Conservation (phyloP, 2,888 invertebrate genomes). For the Amblyjoppa fuscipennis region DNA sequence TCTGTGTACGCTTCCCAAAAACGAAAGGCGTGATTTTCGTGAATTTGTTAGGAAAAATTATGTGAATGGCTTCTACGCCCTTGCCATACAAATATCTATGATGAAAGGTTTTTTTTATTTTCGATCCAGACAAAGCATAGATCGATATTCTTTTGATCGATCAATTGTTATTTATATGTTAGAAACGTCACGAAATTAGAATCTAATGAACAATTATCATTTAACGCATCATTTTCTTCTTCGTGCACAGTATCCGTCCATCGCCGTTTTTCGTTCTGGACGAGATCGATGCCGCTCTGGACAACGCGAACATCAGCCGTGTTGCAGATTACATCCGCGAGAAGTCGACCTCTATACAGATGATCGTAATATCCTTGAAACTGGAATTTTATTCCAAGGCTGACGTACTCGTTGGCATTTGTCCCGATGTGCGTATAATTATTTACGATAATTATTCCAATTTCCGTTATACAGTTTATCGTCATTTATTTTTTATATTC, state of each 20-base stretch:
- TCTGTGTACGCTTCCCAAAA: too few species aligned
- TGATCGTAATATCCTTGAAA: constrained; percentile 98
- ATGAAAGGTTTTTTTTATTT: too few species aligned
- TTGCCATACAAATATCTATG: too few species aligned
- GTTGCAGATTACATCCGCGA: constrained; percentile 96
- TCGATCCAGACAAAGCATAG: too few species aligned
- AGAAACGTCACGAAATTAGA: too few species aligned
- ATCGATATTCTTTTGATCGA: too few species aligned
- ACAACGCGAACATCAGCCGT: constrained; percentile 99
- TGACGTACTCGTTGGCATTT: constrained; percentile 67
- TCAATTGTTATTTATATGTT: too few species aligned
- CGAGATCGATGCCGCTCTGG: constrained; percentile 99
- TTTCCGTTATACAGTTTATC: not conserved
- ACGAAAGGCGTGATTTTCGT: too few species aligned
- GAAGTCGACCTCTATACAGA: constrained; percentile 93
- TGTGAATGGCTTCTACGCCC: too few species aligned
- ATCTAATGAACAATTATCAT: not conserved
- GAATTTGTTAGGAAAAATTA: too few species aligned
- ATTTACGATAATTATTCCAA: constrained; percentile 3
- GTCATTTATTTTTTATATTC: not conserved
- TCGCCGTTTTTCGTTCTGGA: constrained; percentile 99
- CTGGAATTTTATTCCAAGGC: constrained; percentile 92
- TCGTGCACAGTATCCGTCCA: constrained; percentile 91
- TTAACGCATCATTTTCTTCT: not conserved
- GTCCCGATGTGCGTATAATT: constrained; percentile 19